Evolutionary conservation across 30 jellyfish, hydroid and myxozoan species (phyloP).

Genomic region (Aurelia aurita complex sp. Pacific): DNA sequence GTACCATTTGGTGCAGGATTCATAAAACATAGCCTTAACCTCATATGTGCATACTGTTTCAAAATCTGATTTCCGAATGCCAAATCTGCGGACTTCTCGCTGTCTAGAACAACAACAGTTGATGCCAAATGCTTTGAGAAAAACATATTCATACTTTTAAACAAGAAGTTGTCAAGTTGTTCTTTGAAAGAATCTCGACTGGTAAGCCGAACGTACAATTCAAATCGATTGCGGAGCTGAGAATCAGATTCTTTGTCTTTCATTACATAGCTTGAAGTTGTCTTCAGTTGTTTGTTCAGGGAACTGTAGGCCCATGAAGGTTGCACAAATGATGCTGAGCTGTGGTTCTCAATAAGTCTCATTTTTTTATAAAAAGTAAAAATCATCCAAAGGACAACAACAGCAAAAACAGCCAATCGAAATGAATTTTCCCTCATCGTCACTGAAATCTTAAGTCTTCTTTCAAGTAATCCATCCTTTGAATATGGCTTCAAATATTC

Average conservation of each 20-base stretch:
- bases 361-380: too few species aligned
- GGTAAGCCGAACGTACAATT: conserved; percentile 41
- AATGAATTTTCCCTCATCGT: too few species aligned
- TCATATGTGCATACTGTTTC: background rate
- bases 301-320: too few species aligned
- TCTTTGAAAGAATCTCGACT: background rate
- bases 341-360: too few species aligned
- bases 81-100: conserved; percentile 36
- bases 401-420: too few species aligned
- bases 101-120: conserved; percentile 31
- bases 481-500: too few species aligned
- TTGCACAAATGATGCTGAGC: too few species aligned
- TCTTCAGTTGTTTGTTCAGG: too few species aligned
- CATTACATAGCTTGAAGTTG: too few species aligned
- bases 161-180: conserved; percentile 35
- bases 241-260: background rate
- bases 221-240: background rate
- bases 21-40: conserved; percentile 18
- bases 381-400: too few species aligned
- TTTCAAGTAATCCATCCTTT: too few species aligned
- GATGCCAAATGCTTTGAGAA: conserved; percentile 42
- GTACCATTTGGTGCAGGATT: conserved; percentile 15
- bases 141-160: conserved; percentile 44
- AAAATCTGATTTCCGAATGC: conserved; percentile 8
- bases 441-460: too few species aligned